A percentile compares a stretch with the other conserved stretches of the same genome.
Evolutionary conservation across 2,888 invertebrate species (phyloP).

Genomic region (Aproaerema taeniolella): DNA sequence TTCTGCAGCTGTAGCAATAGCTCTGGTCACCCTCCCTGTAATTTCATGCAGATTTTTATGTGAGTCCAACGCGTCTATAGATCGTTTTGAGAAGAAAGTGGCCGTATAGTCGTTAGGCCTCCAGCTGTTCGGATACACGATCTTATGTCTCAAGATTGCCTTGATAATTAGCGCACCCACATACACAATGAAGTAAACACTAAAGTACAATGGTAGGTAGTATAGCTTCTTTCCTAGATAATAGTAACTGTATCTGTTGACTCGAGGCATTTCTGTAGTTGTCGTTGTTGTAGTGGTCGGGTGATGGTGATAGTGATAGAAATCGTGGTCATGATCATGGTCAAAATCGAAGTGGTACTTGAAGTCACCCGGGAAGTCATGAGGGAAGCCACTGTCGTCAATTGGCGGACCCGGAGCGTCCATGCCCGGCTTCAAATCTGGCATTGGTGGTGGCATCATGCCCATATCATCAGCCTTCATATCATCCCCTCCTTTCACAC

Average conservation of each 20-base stretch:
- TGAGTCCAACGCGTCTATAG: slow-evolving; percentile 62
- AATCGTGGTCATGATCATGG: slow-evolving; percentile 39
- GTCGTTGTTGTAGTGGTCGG: slow-evolving; percentile 60
- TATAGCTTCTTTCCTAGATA: slow-evolving; percentile 85
- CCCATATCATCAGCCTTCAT: slow-evolving; percentile 38
- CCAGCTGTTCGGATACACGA: slow-evolving; percentile 78
- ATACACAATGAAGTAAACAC: slow-evolving; percentile 83
- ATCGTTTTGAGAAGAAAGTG: slow-evolving; percentile 60
- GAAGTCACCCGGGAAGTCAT: slow-evolving; percentile 63
- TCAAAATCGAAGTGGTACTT: slow-evolving; percentile 64
- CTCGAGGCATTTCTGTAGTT: slow-evolving; percentile 74
- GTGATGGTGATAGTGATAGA: slow-evolving; percentile 51
- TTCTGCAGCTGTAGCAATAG: slow-evolving; percentile 56
- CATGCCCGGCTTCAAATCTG: slow-evolving; percentile 39
- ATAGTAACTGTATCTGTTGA: slow-evolving; percentile 83
- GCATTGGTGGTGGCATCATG: slow-evolving; percentile 52
- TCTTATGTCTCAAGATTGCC: slow-evolving; percentile 84
- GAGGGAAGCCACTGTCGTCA: slow-evolving; percentile 61
- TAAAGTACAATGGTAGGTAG: slow-evolving; percentile 86
- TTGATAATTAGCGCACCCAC: slow-evolving; percentile 84
- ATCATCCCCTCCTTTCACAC: slow-evolving; percentile 13
- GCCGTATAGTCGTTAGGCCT: slow-evolving; percentile 58
- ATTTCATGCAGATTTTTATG: slow-evolving; percentile 69
- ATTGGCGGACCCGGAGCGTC: slow-evolving; percentile 32
- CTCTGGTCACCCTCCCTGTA: slow-evolving; percentile 62